Percentiles rank a stretch among this genome's conserved stretches.
phyloP scores from a whole-genome alignment of 2,113 vertebrate genomes.

The Carollia perspicillata region DNA sequence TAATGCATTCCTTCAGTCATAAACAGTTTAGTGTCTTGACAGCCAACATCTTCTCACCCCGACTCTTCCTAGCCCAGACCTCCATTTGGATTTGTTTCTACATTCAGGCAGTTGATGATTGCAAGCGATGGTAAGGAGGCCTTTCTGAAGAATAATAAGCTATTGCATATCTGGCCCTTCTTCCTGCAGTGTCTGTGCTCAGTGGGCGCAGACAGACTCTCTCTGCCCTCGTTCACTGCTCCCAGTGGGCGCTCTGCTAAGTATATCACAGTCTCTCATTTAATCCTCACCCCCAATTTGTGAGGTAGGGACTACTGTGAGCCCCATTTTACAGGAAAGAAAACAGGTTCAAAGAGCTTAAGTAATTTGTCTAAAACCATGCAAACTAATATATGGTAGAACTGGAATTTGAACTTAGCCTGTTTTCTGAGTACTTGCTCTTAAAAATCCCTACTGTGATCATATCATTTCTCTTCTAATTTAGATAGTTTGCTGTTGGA shows the following conservation, averaged over 20 bases:
- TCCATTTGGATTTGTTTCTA: constrained; percentile 54
- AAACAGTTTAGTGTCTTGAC: constrained; percentile 63
- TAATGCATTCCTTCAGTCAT: constrained; percentile 63
- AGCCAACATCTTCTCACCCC: constrained; percentile 36
- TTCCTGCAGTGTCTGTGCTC: background rate
- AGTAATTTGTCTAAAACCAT: background rate
- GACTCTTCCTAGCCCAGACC: background rate
- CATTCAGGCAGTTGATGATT: background rate
- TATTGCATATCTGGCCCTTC: background rate
- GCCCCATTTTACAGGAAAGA: background rate
- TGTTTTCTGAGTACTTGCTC: background rate
- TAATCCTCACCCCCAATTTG: background rate
- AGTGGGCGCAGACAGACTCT: background rate
- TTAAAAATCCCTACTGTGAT: background rate
- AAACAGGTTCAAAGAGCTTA: background rate
- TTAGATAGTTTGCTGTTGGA: background rate
- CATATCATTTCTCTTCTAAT: background rate
- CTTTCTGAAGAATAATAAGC: background rate
- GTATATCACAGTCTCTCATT: background rate
- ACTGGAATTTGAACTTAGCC: background rate
- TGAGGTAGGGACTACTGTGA: background rate
- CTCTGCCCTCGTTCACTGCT: background rate
- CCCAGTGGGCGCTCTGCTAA: background rate
- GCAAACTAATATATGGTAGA: background rate
- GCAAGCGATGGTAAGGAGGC: background rate